Conservation (phyloP, 2,113 vertebrate species). For the Condylura cristata region DNA sequence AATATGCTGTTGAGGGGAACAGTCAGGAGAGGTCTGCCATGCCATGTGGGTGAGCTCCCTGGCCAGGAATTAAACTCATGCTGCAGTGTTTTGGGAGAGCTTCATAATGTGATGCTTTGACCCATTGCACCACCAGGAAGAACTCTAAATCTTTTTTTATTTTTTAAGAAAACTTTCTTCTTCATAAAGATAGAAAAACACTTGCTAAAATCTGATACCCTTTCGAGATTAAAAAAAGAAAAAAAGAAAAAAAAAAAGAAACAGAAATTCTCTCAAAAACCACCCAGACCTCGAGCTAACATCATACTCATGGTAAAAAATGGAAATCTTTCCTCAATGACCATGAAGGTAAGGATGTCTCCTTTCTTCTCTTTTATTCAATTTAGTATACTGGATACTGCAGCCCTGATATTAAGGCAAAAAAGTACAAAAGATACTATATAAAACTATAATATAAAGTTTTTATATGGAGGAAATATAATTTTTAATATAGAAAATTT, state of each 20-base stretch:
- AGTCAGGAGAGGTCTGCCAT: too few species aligned
- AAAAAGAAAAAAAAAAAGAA: background rate
- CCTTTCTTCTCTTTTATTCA: background rate
- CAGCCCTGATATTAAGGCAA: background rate
- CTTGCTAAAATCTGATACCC: background rate
- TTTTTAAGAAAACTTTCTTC: background rate
- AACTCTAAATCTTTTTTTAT: too few species aligned
- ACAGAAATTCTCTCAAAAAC: background rate
- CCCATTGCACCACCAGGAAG: too few species aligned
- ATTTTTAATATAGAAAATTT: background rate
- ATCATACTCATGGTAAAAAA: background rate
- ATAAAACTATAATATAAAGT: background rate
- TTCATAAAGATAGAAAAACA: background rate
- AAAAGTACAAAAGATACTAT: background rate
- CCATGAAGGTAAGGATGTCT: background rate
- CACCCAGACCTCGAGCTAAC: background rate
- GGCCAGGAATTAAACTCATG: too few species aligned
- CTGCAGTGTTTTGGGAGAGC: too few species aligned
- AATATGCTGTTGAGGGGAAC: too few species aligned
- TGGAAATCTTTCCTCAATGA: background rate
- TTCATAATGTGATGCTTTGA: too few species aligned
- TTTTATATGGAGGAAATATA: background rate
- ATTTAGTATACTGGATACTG: background rate
- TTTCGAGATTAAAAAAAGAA: background rate
- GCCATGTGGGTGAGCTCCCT: too few species aligned